phyloP scores from a whole-genome alignment of 2,797 vertebrate species.

The Pangasius macronema region DNA sequence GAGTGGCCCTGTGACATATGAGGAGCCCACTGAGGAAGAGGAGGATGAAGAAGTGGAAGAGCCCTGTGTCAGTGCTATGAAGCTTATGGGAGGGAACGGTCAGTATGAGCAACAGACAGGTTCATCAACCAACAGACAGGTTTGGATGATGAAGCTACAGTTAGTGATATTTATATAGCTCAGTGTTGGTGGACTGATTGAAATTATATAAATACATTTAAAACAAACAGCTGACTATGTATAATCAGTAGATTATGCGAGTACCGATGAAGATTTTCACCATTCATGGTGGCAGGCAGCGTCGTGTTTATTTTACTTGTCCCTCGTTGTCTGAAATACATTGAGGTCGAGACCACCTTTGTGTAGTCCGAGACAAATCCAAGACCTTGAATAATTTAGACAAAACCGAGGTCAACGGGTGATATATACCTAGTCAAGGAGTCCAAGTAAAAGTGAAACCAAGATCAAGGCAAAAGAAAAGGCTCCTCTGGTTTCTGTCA shows the following conservation, averaged over 20 bases:
- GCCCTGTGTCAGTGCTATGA: constrained; percentile 88
- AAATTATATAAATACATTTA: background rate
- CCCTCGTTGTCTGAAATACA: constrained; percentile 14
- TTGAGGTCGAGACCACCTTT: background rate
- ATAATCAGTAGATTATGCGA: background rate
- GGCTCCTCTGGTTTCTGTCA: background rate
- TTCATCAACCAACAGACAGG: background rate
- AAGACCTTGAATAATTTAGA: background rate
- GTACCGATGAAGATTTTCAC: constrained; percentile 8
- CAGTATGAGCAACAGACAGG: constrained; percentile 35
- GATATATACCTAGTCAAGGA: background rate
- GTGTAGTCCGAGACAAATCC: background rate
- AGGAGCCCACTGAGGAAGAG: constrained; percentile 66
- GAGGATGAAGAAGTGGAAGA: constrained; percentile 85
- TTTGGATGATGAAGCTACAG: background rate
- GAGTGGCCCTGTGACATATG: constrained; percentile 78
- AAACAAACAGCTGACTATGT: background rate
- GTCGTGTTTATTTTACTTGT: constrained; percentile 7
- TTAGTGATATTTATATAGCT: background rate
- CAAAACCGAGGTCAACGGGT: background rate
- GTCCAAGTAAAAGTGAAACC: constrained; percentile 8
- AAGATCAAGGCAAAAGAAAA: constrained; percentile 7
- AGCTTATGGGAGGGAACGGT: constrained; percentile 85
- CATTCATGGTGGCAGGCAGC: constrained; percentile 13
- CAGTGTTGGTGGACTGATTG: background rate